Evolutionary conservation across 1,140 invertebrate species (phyloP).

Genomic region (Trichonephila clavata): DNA sequence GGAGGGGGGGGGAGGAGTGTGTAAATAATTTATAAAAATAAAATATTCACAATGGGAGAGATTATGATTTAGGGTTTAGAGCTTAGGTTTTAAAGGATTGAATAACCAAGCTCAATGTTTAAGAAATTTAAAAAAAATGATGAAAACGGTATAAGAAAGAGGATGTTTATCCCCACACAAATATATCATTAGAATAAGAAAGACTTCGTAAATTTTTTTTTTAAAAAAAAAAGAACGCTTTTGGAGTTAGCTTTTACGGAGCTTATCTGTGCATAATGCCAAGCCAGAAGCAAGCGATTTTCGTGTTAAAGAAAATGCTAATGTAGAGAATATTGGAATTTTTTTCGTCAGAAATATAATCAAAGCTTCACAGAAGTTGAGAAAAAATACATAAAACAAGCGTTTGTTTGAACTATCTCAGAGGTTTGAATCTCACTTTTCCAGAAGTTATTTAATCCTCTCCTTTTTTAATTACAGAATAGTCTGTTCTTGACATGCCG

Average conservation of each 20-base stretch:
- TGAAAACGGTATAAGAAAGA: not conserved
- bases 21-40: not conserved
- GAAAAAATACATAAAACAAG: not conserved
- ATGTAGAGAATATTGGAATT: constrained; percentile 12
- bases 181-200: constrained; percentile 29
- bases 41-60: not conserved
- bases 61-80: not conserved
- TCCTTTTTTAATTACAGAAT: not conserved
- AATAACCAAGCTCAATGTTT: not conserved
- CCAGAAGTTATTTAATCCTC: not conserved
- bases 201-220: not conserved
- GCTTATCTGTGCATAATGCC: not conserved
- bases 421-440: not conserved
- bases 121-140: not conserved
- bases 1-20: too few species aligned
- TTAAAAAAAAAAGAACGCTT: not conserved
- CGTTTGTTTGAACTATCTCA: not conserved
- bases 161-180: not conserved
- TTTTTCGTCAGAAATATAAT: constrained; percentile 17
- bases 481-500: not conserved
- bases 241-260: not conserved
- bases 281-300: constrained; percentile 8
- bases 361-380: constrained; percentile 2
- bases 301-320: constrained; percentile 30
- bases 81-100: not conserved